Percentiles rank a stretch among this genome's conserved stretches.
phyloP scores from a whole-genome alignment of 2,888 invertebrate genomes.

The Lepidocyrtinus sp. region DNA sequence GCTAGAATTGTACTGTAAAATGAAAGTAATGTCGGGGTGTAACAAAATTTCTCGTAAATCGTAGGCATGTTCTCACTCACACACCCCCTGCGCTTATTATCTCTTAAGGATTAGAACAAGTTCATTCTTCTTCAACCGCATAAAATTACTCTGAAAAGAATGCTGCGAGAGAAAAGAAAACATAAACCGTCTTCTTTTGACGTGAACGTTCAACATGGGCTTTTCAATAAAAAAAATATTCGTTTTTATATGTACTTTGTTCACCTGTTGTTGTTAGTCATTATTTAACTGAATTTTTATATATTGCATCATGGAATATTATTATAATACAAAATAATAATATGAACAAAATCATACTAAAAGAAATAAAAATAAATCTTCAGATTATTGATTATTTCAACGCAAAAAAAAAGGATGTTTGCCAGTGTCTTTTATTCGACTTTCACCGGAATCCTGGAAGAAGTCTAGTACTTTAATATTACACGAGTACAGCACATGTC shows the following conservation, averaged over 20 bases:
- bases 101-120: background rate
- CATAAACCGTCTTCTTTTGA: constrained; percentile 39
- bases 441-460: too few relatives aligned
- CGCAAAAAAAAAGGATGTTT: too few relatives aligned
- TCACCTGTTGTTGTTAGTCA: constrained; percentile 63
- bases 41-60: background rate
- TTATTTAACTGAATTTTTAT: constrained; percentile 63
- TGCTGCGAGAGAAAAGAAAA: constrained; percentile 19
- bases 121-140: constrained; percentile 42
- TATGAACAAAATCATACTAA: constrained; percentile 42
- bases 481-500: too few relatives aligned
- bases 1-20: constrained; percentile 19
- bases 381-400: constrained; percentile 25
- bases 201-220: constrained; percentile 51
- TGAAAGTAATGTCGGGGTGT: constrained; percentile 5
- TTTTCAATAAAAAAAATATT: constrained; percentile 46
- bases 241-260: constrained; percentile 61
- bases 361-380: constrained; percentile 41
- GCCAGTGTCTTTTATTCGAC: too few relatives aligned
- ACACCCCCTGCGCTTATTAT: constrained; percentile 56
- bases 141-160: constrained; percentile 31
- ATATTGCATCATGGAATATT: constrained; percentile 58
- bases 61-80: constrained; percentile 23
- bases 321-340: constrained; percentile 39
- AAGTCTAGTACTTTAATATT: too few relatives aligned